Evolutionary conservation across 2,113 vertebrate species (phyloP).

Genomic region (Lasiurus borealis): DNA sequence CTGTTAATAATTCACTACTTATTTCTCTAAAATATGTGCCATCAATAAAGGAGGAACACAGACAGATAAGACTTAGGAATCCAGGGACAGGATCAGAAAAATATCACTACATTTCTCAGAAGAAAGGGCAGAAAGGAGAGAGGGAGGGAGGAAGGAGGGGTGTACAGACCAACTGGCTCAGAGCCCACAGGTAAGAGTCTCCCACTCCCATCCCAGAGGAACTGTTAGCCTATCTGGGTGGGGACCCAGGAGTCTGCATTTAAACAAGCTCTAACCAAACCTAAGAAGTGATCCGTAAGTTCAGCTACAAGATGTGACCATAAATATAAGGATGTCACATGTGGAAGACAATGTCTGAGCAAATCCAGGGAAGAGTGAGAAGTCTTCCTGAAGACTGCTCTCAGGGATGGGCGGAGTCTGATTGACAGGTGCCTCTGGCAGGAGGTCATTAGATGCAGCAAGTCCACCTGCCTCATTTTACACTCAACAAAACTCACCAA

Average conservation of each 20-base stretch:
- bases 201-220: background rate
- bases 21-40: slow-evolving; percentile 25
- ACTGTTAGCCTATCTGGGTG: background rate
- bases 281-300: background rate
- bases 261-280: background rate
- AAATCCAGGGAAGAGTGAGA: background rate
- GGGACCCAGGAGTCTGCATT: background rate
- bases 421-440: background rate
- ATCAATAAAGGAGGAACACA: background rate
- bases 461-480: background rate
- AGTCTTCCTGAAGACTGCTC: background rate
- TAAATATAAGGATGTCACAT: background rate
- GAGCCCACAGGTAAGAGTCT: background rate
- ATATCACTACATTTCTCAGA: background rate
- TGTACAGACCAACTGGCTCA: background rate
- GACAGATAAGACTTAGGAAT: slow-evolving; percentile 33
- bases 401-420: background rate
- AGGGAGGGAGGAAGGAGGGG: rapidly evolving
- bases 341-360: background rate
- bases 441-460: background rate
- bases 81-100: background rate
- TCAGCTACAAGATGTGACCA: background rate
- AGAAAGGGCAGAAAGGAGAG: rapidly evolving
- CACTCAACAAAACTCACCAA: background rate
- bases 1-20: slow-evolving; percentile 37